Conservation (phyloP, 2,113 vertebrate genomes). For the Halcyon malimbica region DNA sequence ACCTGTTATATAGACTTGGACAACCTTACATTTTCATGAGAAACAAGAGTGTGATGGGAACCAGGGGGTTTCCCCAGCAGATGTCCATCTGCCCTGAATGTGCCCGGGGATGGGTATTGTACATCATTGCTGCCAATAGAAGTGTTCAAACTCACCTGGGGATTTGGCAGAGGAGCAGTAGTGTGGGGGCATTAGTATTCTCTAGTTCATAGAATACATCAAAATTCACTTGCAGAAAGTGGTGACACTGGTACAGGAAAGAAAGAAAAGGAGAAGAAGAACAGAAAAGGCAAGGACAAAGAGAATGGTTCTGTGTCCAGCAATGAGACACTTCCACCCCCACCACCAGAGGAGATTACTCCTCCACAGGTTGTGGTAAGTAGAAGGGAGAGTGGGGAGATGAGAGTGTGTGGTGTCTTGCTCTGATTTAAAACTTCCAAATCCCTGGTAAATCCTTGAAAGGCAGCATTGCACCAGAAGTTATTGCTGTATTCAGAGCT, state of each 20-base stretch:
- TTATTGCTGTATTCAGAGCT: background rate
- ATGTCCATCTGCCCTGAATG: background rate
- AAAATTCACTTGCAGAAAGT: conserved; percentile 78
- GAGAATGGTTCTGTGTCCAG: conserved; percentile 93
- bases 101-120: background rate
- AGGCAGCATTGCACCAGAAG: rapidly evolving
- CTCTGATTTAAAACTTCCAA: background rate
- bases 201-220: background rate
- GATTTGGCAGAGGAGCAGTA: background rate
- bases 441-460: background rate
- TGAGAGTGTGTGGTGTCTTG: background rate
- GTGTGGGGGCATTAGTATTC: background rate
- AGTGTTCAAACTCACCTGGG: background rate
- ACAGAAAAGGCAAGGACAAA: conserved; percentile 94
- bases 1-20: conserved; percentile 77
- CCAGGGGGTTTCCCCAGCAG: background rate
- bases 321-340: conserved; percentile 84
- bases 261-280: conserved; percentile 98
- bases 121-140: background rate
- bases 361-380: conserved; percentile 90
- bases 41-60: background rate
- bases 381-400: background rate
- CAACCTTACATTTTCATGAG: background rate
- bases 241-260: conserved; percentile 88
- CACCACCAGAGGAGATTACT: conserved; percentile 84